Conservation (phyloP, 2,113 vertebrate genomes). For the Pagrus major region DNA sequence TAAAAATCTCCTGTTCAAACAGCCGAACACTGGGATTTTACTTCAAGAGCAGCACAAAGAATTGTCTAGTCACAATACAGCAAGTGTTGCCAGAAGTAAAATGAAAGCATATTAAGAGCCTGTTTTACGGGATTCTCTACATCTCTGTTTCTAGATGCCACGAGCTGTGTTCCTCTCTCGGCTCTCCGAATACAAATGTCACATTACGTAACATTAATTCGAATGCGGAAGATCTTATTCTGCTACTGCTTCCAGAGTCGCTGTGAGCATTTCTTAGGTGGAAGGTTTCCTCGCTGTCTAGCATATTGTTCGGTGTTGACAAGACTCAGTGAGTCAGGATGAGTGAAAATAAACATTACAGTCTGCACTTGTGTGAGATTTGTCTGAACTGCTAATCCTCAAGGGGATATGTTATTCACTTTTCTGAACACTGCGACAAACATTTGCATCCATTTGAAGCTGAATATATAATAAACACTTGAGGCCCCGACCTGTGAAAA, state of each 20-base stretch:
- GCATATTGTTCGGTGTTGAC: not conserved
- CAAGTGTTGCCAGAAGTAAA: not conserved
- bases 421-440: not conserved
- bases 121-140: not conserved
- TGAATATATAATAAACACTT: not conserved
- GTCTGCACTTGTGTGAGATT: constrained; percentile 7
- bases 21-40: constrained; percentile 16
- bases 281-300: constrained; percentile 3
- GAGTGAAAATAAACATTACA: not conserved
- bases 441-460: not conserved
- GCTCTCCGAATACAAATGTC: constrained; percentile 46
- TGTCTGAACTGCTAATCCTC: not conserved
- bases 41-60: constrained; percentile 10
- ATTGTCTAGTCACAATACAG: not conserved
- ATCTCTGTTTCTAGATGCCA: constrained; percentile 11
- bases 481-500: not conserved
- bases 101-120: constrained; percentile 1
- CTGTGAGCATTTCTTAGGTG: constrained; percentile 18
- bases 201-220: constrained; percentile 30
- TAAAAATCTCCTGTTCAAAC: constrained; percentile 1
- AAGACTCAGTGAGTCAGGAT: constrained; percentile 12
- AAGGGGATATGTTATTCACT: not conserved
- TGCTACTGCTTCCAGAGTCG: not conserved
- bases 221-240: constrained; percentile 14
- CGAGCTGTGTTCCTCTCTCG: constrained; percentile 18